These are phyloP conservation scores for Syrmaticus mikado DNA, from an alignment of 2,113 vertebrate species.

Conservation along the genomic window DNA sequence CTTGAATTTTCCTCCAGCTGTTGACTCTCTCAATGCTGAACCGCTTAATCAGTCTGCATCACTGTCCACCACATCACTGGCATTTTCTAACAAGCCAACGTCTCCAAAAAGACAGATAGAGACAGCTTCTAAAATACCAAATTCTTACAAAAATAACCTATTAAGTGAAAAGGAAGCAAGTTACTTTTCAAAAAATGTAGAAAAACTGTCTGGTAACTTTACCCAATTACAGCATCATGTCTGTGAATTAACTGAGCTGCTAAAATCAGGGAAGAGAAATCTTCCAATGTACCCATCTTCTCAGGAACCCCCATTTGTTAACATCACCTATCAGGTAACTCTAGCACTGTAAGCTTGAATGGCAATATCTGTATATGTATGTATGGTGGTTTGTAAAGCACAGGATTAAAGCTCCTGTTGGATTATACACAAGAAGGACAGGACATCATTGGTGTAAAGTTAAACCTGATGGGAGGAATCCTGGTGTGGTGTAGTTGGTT, in stretches of 20 bases:
- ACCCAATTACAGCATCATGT: slow-evolving; percentile 84
- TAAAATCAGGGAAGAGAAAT: slow-evolving; percentile 81
- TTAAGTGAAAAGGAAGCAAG: slow-evolving; percentile 74
- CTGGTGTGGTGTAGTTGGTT: background rate
- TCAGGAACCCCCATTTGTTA: slow-evolving; percentile 85
- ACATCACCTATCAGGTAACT: slow-evolving; percentile 91
- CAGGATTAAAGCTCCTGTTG: background rate
- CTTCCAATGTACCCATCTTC: slow-evolving; percentile 79
- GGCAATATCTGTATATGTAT: background rate
- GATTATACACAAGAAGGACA: fast-evolving
- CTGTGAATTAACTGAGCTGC: slow-evolving; percentile 82
- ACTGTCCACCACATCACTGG: slow-evolving; percentile 35
- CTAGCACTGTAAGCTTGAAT: background rate
- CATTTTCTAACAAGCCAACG: slow-evolving; percentile 66
- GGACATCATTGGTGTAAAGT: background rate
- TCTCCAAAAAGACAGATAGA: slow-evolving; percentile 73
- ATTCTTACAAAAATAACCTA: slow-evolving; percentile 70
- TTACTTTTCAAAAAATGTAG: slow-evolving; percentile 81
- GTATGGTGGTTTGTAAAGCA: background rate
- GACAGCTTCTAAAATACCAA: slow-evolving; percentile 52
- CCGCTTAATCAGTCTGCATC: slow-evolving; percentile 66
- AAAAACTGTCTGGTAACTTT: slow-evolving; percentile 83
- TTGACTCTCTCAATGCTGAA: slow-evolving; percentile 76
- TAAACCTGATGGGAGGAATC: no score
- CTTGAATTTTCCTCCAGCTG: slow-evolving; percentile 33